phyloP scores from a whole-genome alignment of 2,797 vertebrate species.

The Coregonus suidteri region DNA sequence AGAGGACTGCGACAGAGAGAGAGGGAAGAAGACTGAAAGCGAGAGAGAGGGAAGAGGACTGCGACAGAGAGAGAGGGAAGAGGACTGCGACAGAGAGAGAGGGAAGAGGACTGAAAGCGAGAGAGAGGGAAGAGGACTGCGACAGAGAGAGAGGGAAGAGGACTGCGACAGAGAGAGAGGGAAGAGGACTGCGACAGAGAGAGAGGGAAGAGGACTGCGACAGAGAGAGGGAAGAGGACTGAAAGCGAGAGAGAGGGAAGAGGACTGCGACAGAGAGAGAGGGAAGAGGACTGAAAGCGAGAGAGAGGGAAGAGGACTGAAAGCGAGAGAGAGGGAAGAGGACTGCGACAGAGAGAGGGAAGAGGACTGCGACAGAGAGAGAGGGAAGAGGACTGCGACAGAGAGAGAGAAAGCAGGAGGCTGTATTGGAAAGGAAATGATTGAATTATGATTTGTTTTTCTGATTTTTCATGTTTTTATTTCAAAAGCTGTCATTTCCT shows the following conservation, averaged over 20 bases:
- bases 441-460: constrained; percentile 25
- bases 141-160: background rate
- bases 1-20: constrained; percentile 19
- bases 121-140: too few relatives aligned
- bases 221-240: background rate
- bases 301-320: too few relatives aligned
- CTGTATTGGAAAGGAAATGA: constrained; percentile 44
- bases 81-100: too few relatives aligned
- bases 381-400: constrained; percentile 23
- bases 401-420: background rate
- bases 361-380: background rate
- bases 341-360: too few relatives aligned
- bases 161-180: background rate
- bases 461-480: background rate
- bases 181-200: constrained; percentile 21
- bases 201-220: constrained; percentile 17
- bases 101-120: too few relatives aligned
- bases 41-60: too few relatives aligned
- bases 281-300: too few relatives aligned
- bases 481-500: constrained; percentile 14
- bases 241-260: too few relatives aligned
- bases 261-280: too few relatives aligned
- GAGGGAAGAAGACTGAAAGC: too few relatives aligned
- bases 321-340: too few relatives aligned
- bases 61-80: too few relatives aligned